These are phyloP conservation scores for Entomobrya proxima DNA, from an alignment of 2,888 invertebrate species.

Conservation along the genomic window DNA sequence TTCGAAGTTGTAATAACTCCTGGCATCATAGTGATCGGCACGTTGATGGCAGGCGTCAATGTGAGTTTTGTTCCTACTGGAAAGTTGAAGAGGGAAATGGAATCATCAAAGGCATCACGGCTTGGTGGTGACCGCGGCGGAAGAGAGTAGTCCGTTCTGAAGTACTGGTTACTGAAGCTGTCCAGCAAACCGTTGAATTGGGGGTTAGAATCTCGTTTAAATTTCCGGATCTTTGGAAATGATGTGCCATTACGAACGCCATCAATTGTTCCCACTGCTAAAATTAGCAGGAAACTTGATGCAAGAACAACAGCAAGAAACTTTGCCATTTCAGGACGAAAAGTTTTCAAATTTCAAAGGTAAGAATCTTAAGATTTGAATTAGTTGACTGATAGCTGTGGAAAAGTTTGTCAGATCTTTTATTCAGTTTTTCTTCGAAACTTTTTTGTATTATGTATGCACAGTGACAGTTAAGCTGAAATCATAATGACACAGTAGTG, in stretches of 20 bases:
- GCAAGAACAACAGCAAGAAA: background rate
- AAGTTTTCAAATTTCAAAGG: background rate
- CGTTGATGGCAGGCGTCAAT: slow-evolving; percentile 24
- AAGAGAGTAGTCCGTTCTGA: background rate
- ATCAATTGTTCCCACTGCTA: background rate
- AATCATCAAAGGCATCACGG: background rate
- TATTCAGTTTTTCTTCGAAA: too few relatives aligned
- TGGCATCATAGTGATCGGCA: slow-evolving; percentile 17
- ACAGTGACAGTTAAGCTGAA: too few relatives aligned
- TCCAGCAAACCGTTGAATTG: background rate
- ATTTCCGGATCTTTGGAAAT: background rate
- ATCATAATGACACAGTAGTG: too few relatives aligned
- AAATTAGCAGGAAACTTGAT: background rate
- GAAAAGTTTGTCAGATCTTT: too few relatives aligned
- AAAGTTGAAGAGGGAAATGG: background rate
- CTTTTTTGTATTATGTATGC: too few relatives aligned
- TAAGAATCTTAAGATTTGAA: background rate
- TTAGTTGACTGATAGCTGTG: too few relatives aligned
- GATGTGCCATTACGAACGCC: background rate
- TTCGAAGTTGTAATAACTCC: background rate
- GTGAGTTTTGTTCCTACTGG: slow-evolving; percentile 37
- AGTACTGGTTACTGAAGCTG: background rate
- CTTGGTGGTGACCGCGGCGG: background rate
- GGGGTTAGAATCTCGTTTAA: background rate
- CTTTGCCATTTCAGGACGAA: background rate